Conservation (phyloP, 2,797 vertebrate species). For the Amblyopsis hoosieri region DNA sequence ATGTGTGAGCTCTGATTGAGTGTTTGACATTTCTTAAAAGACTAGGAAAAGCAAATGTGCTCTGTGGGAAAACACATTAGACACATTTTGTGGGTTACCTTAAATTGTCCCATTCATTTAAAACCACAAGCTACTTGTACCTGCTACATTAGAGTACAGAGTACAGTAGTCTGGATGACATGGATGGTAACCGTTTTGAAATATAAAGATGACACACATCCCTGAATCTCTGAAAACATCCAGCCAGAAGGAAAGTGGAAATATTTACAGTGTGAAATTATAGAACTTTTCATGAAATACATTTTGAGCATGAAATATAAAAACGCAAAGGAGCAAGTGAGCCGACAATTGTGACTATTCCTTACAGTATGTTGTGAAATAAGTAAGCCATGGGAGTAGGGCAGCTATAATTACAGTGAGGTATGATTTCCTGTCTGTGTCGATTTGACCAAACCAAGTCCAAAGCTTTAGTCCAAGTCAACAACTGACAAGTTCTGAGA, state of each 20-base stretch:
- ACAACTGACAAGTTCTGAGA: slow-evolving; percentile 5
- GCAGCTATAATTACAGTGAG: slow-evolving; percentile 12
- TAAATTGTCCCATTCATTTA: background rate
- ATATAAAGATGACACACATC: no score
- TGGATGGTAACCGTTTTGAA: no score
- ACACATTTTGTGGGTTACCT: background rate
- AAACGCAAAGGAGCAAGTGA: background rate
- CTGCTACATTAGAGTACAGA: no score
- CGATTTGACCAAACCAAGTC: slow-evolving; percentile 1
- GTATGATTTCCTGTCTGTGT: slow-evolving; percentile 12
- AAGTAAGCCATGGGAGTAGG: background rate
- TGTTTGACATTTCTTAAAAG: slow-evolving; percentile 12
- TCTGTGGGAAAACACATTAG: background rate
- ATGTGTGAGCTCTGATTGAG: background rate
- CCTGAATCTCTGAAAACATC: no score
- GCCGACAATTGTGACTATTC: background rate
- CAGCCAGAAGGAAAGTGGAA: no score
- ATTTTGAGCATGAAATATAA: slow-evolving; percentile 9
- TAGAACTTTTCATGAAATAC: background rate
- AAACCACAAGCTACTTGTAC: background rate
- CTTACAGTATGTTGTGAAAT: background rate
- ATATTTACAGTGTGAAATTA: no score
- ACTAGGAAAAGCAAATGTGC: background rate
- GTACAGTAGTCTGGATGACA: no score
- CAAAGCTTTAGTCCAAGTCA: slow-evolving; percentile 12